Evolutionary conservation across 2,888 invertebrate species (phyloP), one percentile per base, ranked within the genome.

Genomic region (Drosophila falleni): DNA sequence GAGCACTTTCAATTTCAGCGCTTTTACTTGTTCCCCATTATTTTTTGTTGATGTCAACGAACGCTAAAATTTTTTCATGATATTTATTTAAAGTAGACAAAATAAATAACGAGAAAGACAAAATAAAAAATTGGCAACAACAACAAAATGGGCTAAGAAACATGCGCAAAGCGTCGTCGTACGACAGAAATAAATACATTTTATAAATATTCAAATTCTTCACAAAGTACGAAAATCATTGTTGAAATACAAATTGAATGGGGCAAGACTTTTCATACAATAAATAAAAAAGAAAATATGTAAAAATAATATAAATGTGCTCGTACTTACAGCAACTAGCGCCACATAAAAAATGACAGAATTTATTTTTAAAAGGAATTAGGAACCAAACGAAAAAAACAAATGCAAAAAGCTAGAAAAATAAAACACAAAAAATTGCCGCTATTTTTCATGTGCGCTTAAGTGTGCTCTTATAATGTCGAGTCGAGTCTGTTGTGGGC

Each of bases 61-160:
- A 89, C 89, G 87, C 89, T 74, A 61, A 66, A 71, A 77, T 23
- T 68, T 89, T 86, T 83, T 88, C 83, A 73, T 86, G 74, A 78
- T 81, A 84, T 85, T 85, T 89, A 87, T 85, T 87, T 81, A 76
- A 83, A 89, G 86, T 82, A 82, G 83, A 86, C 74, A 89, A 87
- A 89, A 88, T 77, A 85, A 85, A 85, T 86, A 89, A 74, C 73
- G 72, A 69, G 73, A 69, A 66, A 65, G 72, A 78, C 64, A 66
- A 67, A 62, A 63, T 69, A 59, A 64, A 60, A 60, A 49, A 56
- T 54, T 59, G 71, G 51, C 44, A 49, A 29, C 41, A 41, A 54
- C 55, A 47, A 62, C 23, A 46, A 60, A 61, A 46, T 60, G 55
- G 69, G 69, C 67, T 64, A 66, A 66, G 61, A 81, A 83, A 78